Evolutionary conservation across 2,113 vertebrate species (phyloP), one percentile per base, ranked within the genome.

Genomic region (rabbit (Oryctolagus cuniculus)): DNA sequence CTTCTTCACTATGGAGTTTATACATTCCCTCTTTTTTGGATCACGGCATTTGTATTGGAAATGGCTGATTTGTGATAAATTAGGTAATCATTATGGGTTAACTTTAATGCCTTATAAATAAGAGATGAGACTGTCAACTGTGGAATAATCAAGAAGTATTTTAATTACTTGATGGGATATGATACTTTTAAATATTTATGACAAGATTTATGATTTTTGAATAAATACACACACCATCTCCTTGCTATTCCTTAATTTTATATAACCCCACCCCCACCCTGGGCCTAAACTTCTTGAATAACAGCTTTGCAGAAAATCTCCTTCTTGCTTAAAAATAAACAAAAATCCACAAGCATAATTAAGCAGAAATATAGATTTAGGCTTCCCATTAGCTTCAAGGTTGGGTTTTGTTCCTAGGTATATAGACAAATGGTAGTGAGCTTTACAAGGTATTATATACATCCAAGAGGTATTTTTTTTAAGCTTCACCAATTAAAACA

Each of bases 321-420:
- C 10, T 87, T 90, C 27, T 84, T 6, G 53, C 44, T 89, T 78
- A 44, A 90, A 84, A 81, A 93, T 25, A 44, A 44, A 72, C 10
- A 49, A 31, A 61, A 72, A 24, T 10, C 29, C 24, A 83, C 1
- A 77, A 82, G 25, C 27, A 63, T 13, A 95, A 44, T 61, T 16
- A 94, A 78, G 66, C 27, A 17, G 79, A 95, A 94, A 77, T 74
- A 78, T 10, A 96, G 66, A 86, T 63, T 79, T 80, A 90, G n/a
- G 64, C 55, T 29, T 10, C 25, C 4, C 9, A 44, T 44, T 4
- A 74, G 58, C 21, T 67, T 44, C 44, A 44, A 44, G 44, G 44
- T 44, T 44, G 7, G 44, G 44, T 44, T 44, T 44, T 44, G 44
- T 44, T 44, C 44, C 44, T 8, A 44, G 5, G 44, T 44, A 44